Evolutionary conservation across 2,797 vertebrate genomes (phyloP), one percentile per base, ranked within the genome.

Genomic region (Knipowitschia caucasica): DNA sequence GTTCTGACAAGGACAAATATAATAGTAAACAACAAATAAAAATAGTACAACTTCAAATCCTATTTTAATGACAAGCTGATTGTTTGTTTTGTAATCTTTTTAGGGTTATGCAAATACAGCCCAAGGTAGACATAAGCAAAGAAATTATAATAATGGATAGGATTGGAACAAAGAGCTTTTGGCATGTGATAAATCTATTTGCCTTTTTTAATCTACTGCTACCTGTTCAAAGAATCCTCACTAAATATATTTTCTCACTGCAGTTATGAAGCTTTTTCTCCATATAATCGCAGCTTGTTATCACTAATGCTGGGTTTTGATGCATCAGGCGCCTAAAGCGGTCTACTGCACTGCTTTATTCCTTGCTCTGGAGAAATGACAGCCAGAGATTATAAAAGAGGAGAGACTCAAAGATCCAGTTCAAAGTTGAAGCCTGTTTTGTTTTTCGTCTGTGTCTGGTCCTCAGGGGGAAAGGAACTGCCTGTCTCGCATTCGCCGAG

Each of bases 241-340:
- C 14, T 39, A 36, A 31, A 9, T 57, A 66, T 2, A 27, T 21
- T 7, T 18, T 3, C 1, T 68, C 56, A 33, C 39, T 45, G 45
- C 43, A 57, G 44, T 43, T 50, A 53, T 49, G 25, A 52, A 50
- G 1, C 14, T 53, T 56, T 74, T 64, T 62, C 58, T 29, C 31
- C 5, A 56, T 77, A 51, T 77, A 51, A 76, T 62, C 53, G 3
- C 40, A 46, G 66, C 53, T 69, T 69, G 78, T 79, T 83, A 71
- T 69, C 50, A 52, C 65, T 71, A 73, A 76, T 66, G 39, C 62
- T 49, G 26, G 58, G 54, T 64, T 40, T 62, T 77, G 67, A 80
- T 44, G 64, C 53, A 39, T 47, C 42, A 38, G n/a, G 1, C 53
- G 69, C 59, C 63, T 61, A 47, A 47, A 69, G 71, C 63, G 52